These are phyloP conservation scores for Macrotus californicus DNA, from an alignment of 2,113 vertebrate genomes.

Conservation along the genomic window DNA sequence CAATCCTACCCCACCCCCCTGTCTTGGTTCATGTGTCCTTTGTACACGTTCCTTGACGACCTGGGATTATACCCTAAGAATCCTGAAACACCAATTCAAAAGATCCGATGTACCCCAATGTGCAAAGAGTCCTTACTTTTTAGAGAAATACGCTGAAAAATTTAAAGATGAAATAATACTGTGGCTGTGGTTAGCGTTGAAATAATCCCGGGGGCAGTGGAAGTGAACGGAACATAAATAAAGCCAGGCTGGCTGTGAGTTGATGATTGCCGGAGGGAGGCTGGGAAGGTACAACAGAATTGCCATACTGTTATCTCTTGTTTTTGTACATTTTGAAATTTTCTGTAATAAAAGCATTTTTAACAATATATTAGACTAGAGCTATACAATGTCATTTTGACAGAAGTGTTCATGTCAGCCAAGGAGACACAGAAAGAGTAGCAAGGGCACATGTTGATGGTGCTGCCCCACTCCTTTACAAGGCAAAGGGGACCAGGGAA, in stretches of 20 bases:
- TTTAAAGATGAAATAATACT: slow-evolving; percentile 4
- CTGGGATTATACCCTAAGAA: too few relatives aligned
- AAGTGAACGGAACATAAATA: not conserved
- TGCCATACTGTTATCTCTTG: not conserved
- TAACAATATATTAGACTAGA: not conserved
- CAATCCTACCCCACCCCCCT: too few relatives aligned
- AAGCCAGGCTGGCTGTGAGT: not conserved
- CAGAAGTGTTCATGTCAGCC: not conserved
- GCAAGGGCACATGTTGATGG: not conserved
- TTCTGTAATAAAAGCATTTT: not conserved
- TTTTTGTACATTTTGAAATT: not conserved
- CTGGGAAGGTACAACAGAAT: not conserved
- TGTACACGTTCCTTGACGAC: too few relatives aligned
- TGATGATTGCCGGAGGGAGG: not conserved
- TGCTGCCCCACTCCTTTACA: not conserved
- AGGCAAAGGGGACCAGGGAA: not conserved
- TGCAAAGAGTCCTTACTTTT: not conserved
- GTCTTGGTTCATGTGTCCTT: too few relatives aligned
- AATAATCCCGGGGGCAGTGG: not conserved
- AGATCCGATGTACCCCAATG: too few relatives aligned
- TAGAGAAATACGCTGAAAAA: not conserved
- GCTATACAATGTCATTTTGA: not conserved
- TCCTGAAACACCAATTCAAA: too few relatives aligned
- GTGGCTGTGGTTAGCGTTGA: not conserved
- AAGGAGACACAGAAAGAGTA: not conserved